phyloP scores from a whole-genome alignment of 2,888 invertebrate genomes.

The Cataglyphis altisquamis region DNA sequence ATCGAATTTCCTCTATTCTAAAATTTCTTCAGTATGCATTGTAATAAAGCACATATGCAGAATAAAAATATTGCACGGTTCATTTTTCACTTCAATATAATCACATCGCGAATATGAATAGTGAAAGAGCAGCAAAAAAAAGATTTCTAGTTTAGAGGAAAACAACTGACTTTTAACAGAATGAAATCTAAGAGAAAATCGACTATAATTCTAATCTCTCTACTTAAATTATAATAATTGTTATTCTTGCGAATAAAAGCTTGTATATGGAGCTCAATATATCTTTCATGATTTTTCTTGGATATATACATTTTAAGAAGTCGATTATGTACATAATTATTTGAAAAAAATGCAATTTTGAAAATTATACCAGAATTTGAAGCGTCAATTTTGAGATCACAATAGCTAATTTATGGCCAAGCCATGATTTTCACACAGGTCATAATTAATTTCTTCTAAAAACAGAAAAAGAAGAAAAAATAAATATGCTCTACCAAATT shows the following conservation, averaged over 20 bases:
- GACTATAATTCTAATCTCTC: not conserved
- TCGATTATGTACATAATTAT: not conserved
- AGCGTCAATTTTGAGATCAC: not conserved
- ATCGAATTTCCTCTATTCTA: not conserved
- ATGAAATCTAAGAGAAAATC: not conserved
- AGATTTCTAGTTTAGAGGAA: not conserved
- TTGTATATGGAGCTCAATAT: not conserved
- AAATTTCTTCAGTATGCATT: not conserved
- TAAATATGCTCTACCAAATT: slow-evolving; percentile 21
- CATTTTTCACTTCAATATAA: not conserved
- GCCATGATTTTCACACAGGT: not conserved
- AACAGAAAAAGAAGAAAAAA: not conserved
- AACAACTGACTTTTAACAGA: not conserved
- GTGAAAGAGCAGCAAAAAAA: not conserved
- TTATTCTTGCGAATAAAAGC: not conserved
- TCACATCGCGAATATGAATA: not conserved
- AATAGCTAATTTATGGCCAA: slow-evolving; percentile 2
- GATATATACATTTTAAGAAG: not conserved
- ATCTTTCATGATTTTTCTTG: not conserved
- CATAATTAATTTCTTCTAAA: slow-evolving; percentile 12
- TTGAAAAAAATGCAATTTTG: not conserved
- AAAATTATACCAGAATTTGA: not conserved
- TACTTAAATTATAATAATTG: slow-evolving; percentile 15
- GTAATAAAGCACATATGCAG: not conserved
- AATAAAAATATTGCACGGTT: not conserved